phyloP scores from a whole-genome alignment of 2,797 vertebrate species.

The Chelonia mydas region DNA sequence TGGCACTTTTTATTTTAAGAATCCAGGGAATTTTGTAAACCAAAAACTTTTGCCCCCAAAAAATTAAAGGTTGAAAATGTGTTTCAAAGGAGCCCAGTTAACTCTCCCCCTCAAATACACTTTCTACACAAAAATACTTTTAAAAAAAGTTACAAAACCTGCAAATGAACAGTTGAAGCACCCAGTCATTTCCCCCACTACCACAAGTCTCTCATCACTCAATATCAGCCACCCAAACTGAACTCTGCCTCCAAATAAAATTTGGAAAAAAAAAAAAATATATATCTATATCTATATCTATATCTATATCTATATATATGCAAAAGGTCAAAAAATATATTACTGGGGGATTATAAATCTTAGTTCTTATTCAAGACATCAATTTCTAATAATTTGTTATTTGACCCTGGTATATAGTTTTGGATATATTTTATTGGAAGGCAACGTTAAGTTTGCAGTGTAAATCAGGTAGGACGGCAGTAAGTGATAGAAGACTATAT shows the following conservation, averaged over 20 bases:
- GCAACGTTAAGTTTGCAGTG: not conserved
- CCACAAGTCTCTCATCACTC: not conserved
- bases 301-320: too few relatives aligned
- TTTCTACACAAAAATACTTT: not conserved
- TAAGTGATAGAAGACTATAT: too few relatives aligned
- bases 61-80: not conserved
- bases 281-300: too few relatives aligned
- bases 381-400: not conserved
- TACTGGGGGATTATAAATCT: not conserved
- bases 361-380: not conserved
- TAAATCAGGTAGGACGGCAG: not conserved
- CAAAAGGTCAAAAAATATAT: not conserved
- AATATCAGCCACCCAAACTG: not conserved
- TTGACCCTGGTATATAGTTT: not conserved
- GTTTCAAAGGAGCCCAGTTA: not conserved
- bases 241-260: not conserved
- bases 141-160: not conserved
- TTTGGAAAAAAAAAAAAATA: not conserved
- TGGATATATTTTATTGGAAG: not conserved
- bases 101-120: not conserved
- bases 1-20: not conserved
- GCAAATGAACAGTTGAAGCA: not conserved
- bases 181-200: not conserved
- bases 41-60: not conserved
- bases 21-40: accelerated